Evolutionary conservation across 2,113 vertebrate genomes (phyloP).

Genomic region (Paratilapia polleni): DNA sequence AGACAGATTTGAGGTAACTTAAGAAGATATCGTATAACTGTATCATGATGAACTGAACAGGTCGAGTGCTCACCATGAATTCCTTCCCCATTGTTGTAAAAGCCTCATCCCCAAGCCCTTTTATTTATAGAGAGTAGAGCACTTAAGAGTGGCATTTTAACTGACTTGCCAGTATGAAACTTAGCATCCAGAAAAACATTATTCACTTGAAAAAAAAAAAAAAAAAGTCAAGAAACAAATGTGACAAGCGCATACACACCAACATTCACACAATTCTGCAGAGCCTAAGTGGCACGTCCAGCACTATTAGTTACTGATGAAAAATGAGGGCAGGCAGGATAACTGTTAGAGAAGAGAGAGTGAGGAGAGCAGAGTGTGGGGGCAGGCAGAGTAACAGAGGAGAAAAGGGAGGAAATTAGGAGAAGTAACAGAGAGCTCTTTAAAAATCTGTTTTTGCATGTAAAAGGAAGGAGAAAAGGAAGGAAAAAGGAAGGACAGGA

Average conservation of each 20-base stretch:
- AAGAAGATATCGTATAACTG: background rate
- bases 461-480: background rate
- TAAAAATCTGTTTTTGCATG: constrained; percentile 17
- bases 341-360: constrained; percentile 33
- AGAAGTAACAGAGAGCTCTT: constrained; percentile 48
- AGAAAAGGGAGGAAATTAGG: constrained; percentile 38
- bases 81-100: background rate
- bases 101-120: background rate
- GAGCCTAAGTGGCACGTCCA: constrained; percentile 63
- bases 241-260: constrained; percentile 10
- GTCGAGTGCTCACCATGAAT: background rate
- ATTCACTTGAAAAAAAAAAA: constrained; percentile 2
- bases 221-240: constrained; percentile 31
- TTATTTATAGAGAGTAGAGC: constrained; percentile 3
- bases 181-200: constrained; percentile 16
- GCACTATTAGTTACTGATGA: constrained; percentile 61
- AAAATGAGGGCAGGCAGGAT: constrained; percentile 55
- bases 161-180: constrained; percentile 15
- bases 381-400: background rate
- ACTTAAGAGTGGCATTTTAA: constrained; percentile 39
- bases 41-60: background rate
- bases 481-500: background rate
- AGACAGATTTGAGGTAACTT: background rate
- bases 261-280: constrained; percentile 21
- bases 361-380: constrained; percentile 17